A percentile compares a stretch with the other conserved stretches of the same genome.
Evolutionary conservation across 1,140 invertebrate genomes (phyloP).

Genomic region (Asobara japonica): DNA sequence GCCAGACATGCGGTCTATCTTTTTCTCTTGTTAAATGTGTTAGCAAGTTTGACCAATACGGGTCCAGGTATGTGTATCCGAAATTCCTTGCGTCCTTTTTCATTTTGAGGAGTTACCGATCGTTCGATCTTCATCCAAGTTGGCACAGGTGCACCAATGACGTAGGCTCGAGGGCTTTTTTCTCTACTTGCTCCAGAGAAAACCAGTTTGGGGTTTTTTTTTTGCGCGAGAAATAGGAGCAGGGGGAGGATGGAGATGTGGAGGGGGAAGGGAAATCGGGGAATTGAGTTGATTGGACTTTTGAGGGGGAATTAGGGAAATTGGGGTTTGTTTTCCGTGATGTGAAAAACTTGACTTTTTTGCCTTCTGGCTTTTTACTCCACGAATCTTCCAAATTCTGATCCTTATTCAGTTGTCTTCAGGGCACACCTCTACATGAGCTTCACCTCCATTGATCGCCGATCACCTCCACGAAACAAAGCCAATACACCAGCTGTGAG

Average conservation of each 20-base stretch:
- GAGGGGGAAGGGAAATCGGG: not conserved
- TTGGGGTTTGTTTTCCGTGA: not conserved
- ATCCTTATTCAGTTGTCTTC: no score
- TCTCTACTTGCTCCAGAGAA: conserved; percentile 25
- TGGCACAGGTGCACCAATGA: not conserved
- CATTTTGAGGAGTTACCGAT: not conserved
- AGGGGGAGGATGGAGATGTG: not conserved
- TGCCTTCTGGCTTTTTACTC: no score
- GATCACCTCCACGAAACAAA: no score
- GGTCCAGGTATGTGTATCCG: not conserved
- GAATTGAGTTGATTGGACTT: not conserved
- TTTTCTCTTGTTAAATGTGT: not conserved
- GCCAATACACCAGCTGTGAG: no score
- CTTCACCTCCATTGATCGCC: no score
- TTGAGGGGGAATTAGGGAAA: not conserved
- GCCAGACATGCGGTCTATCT: conserved; percentile 4
- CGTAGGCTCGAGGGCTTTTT: conserved; percentile 17
- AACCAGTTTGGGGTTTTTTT: not conserved
- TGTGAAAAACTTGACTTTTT: not conserved
- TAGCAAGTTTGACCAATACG: conserved; percentile 3
- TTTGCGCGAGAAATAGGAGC: not conserved
- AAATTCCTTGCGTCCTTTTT: not conserved
- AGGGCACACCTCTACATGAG: no score
- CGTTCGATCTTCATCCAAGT: not conserved
- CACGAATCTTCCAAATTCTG: no score